phyloP scores from a whole-genome alignment of 2,113 vertebrate species.

The Alaudala cheleensis region DNA sequence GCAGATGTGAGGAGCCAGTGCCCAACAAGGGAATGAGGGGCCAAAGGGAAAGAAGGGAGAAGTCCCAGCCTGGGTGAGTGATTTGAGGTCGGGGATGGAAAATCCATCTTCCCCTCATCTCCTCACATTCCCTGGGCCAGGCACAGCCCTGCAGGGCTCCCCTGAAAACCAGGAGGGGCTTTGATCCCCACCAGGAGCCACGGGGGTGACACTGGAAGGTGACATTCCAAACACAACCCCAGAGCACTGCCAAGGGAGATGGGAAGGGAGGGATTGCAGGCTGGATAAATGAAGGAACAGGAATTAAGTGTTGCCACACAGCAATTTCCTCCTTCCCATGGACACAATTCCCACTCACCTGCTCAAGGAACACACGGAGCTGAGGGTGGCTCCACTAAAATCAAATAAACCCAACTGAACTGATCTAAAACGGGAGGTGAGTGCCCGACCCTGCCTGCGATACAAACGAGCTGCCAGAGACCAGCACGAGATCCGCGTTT shows the following conservation, averaged over 20 bases:
- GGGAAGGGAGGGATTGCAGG: not conserved
- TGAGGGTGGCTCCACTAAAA: not conserved
- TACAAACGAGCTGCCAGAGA: slow-evolving; percentile 47
- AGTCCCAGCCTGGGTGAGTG: not conserved
- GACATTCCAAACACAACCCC: not conserved
- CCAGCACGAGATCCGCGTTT: slow-evolving; percentile 8
- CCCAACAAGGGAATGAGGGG: no score
- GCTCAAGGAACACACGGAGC: not conserved
- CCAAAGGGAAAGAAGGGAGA: not conserved
- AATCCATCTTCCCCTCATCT: not conserved
- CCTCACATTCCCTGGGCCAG: not conserved
- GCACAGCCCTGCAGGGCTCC: not conserved
- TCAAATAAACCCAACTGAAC: rapidly evolving
- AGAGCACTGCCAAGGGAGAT: not conserved
- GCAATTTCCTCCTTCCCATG: not conserved
- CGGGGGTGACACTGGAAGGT: not conserved
- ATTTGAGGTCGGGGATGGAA: not conserved
- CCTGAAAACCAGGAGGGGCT: not conserved
- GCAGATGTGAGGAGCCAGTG: not conserved
- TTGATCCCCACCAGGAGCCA: not conserved
- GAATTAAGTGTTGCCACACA: not conserved
- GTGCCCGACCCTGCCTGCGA: not conserved
- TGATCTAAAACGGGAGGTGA: not conserved
- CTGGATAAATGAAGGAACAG: not conserved
- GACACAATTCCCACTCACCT: not conserved